Evolutionary conservation across 2,113 vertebrate genomes (phyloP).

Genomic region (Heloderma charlesbogerti): DNA sequence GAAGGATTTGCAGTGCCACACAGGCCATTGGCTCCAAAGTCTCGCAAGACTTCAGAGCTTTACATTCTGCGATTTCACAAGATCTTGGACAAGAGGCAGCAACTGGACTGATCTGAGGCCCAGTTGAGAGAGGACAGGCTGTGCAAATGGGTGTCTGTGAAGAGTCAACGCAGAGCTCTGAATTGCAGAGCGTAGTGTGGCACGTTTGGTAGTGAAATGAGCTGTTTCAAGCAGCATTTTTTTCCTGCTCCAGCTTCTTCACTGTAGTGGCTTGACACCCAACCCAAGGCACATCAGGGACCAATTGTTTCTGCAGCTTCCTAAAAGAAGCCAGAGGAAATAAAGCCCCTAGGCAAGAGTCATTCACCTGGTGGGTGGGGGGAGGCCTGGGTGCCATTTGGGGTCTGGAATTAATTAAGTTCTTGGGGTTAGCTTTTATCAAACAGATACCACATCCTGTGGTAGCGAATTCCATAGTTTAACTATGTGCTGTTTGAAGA

Average conservation of each 20-base stretch:
- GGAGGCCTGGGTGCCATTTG: neutral
- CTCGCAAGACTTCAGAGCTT: neutral
- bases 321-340: neutral
- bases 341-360: too few relatives aligned
- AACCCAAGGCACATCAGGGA: neutral
- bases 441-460: too few relatives aligned
- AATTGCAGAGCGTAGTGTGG: neutral
- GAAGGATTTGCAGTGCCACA: too few relatives aligned
- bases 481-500: too few relatives aligned
- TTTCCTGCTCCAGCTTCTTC: neutral
- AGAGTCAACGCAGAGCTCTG: neutral
- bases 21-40: too few relatives aligned
- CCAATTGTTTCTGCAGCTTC: neutral
- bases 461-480: too few relatives aligned
- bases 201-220: neutral
- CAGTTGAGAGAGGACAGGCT: neutral
- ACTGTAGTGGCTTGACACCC: neutral
- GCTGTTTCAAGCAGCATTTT: neutral
- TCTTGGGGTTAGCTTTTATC: neutral
- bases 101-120: neutral
- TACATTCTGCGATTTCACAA: neutral
- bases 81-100: neutral
- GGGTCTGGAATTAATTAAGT: neutral
- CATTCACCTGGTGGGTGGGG: neutral
- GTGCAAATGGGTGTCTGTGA: neutral